phyloP scores from a whole-genome alignment of 2,888 invertebrate species.

The Griposia aprilina region DNA sequence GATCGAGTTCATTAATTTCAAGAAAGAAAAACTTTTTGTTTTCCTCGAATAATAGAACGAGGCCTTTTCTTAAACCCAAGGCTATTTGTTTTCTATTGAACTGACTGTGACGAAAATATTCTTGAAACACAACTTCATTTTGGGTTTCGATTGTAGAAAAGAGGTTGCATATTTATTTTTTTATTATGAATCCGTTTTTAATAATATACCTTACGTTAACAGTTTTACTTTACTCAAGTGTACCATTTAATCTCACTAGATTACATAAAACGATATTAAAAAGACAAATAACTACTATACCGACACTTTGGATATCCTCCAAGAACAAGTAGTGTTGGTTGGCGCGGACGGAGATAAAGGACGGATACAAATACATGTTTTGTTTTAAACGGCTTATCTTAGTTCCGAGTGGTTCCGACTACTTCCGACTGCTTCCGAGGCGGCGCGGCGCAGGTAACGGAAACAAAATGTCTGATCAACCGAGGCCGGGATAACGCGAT shows the following conservation, averaged over 20 bases:
- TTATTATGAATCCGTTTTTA: neutral
- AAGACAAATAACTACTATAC: slow-evolving; percentile 24
- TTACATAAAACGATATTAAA: slow-evolving; percentile 23
- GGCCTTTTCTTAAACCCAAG: slow-evolving; percentile 60
- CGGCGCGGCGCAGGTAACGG: slow-evolving; percentile 69
- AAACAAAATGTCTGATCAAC: slow-evolving; percentile 76
- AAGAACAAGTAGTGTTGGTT: slow-evolving; percentile 43
- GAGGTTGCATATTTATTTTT: neutral
- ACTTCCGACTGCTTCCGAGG: slow-evolving; percentile 56
- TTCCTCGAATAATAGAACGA: slow-evolving; percentile 69
- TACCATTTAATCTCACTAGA: slow-evolving; percentile 1
- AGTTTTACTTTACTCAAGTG: neutral
- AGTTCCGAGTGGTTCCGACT: slow-evolving; percentile 64
- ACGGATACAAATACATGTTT: slow-evolving; percentile 68
- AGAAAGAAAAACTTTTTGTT: slow-evolving; percentile 69
- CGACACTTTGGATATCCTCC: slow-evolving; percentile 50
- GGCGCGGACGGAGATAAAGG: slow-evolving; percentile 50
- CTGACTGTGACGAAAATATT: slow-evolving; percentile 43
- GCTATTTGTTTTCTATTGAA: slow-evolving; percentile 58
- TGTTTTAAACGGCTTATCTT: slow-evolving; percentile 74
- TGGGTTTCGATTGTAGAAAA: slow-evolving; percentile 9
- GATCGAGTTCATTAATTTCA: slow-evolving; percentile 72
- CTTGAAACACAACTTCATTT: slow-evolving; percentile 11
- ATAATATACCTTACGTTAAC: neutral
- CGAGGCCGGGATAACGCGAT: slow-evolving; percentile 76